A percentile compares a stretch with the other conserved stretches of the same genome.
phyloP scores from a whole-genome alignment of 2,888 invertebrate genomes.

The Microctonus hyperodae region DNA sequence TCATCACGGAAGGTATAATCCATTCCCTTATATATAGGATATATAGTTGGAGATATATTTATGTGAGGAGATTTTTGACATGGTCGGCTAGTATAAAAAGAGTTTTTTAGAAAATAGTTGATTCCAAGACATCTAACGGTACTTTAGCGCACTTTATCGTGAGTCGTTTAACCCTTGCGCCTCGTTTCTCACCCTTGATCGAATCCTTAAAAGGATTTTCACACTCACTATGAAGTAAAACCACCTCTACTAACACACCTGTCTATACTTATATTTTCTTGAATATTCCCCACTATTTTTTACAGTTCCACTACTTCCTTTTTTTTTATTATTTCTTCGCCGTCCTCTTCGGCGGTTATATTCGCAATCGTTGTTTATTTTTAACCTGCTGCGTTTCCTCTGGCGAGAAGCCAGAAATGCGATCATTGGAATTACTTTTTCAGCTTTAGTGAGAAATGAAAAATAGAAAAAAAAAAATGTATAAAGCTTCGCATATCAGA shows the following conservation, averaged over 20 bases:
- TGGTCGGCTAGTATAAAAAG: neutral
- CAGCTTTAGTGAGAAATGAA: conserved; percentile 39
- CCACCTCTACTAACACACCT: neutral
- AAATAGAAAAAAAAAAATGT: conserved; percentile 26
- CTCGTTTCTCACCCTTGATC: conserved; percentile 30
- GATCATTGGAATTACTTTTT: conserved; percentile 41
- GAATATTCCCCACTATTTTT: neutral
- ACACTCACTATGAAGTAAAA: conserved; percentile 22
- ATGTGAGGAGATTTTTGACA: neutral
- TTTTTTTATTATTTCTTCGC: conserved; percentile 12
- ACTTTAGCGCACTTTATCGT: conserved; percentile 11
- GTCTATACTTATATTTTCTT: neutral
- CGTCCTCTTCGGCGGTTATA: neutral
- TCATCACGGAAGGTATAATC: neutral
- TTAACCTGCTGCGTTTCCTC: neutral
- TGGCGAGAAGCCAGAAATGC: conserved; percentile 26
- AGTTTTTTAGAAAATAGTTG: neutral
- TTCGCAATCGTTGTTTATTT: conserved; percentile 2
- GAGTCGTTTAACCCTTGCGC: conserved; percentile 26
- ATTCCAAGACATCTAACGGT: conserved; percentile 8
- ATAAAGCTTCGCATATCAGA: too few species aligned
- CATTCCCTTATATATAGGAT: neutral
- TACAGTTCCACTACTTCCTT: conserved; percentile 9
- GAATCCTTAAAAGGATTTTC: conserved; percentile 37
- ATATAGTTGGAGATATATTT: neutral